phyloP scores from a whole-genome alignment of 2,113 vertebrate species.

The Hypanus sabinus region DNA sequence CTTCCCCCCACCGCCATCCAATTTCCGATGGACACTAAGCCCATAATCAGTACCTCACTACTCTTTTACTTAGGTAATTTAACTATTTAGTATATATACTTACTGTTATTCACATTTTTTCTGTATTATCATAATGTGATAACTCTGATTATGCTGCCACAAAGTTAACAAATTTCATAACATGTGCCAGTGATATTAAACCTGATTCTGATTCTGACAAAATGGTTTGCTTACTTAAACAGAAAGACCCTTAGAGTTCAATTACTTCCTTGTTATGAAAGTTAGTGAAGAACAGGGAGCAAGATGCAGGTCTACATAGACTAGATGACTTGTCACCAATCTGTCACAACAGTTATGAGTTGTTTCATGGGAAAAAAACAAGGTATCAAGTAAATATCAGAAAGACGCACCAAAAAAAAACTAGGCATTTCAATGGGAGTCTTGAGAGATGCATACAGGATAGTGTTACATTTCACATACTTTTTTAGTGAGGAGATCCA shows the following conservation, averaged over 20 bases:
- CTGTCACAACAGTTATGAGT: neutral
- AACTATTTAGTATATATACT: no score
- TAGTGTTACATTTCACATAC: neutral
- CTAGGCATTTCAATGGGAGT: neutral
- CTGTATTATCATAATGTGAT: no score
- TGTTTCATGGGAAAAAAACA: neutral
- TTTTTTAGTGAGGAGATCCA: neutral
- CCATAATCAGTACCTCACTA: no score
- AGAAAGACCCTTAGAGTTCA: neutral
- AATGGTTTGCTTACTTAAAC: neutral
- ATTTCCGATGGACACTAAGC: no score
- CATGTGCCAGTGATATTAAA: no score
- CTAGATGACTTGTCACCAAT: neutral
- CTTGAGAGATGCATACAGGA: neutral
- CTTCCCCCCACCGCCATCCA: no score
- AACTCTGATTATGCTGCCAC: no score
- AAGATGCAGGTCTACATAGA: neutral
- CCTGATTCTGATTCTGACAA: neutral
- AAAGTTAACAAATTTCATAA: no score
- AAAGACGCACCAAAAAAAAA: neutral
- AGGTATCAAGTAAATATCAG: neutral
- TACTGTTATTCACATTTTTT: no score
- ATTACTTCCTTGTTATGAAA: neutral
- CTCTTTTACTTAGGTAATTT: no score
- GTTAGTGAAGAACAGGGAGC: neutral